Percentiles rank a stretch among this genome's conserved stretches.
These are phyloP conservation scores for Pedionomus torquatus DNA, from an alignment of 2,113 vertebrate species.

Conservation along the genomic window DNA sequence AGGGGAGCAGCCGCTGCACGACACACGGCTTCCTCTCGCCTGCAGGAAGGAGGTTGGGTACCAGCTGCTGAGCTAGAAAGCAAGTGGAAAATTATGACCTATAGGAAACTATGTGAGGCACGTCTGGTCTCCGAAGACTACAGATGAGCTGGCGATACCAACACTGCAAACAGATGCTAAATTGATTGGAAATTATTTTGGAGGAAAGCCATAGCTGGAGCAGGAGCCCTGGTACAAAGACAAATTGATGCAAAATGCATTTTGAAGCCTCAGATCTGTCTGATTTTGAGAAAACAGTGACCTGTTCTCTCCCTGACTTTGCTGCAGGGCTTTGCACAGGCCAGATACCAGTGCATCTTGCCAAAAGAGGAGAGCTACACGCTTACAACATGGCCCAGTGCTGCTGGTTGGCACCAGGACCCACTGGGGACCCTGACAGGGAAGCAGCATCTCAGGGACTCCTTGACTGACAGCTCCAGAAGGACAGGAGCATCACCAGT, in stretches of 20 bases:
- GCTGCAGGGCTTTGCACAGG: not conserved
- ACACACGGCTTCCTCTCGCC: not conserved
- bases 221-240: not conserved
- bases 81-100: constrained; percentile 82
- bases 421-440: not conserved
- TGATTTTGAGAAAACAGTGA: not conserved
- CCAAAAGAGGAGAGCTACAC: not conserved
- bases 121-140: constrained; percentile 46
- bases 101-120: constrained; percentile 77
- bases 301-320: not conserved
- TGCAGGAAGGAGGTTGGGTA: constrained; percentile 65
- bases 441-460: not conserved
- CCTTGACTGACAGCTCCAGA: not conserved
- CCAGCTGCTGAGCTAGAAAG: constrained; percentile 76
- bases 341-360: not conserved
- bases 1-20: not conserved
- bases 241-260: not conserved
- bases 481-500: accelerated
- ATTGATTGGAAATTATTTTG: constrained; percentile 67
- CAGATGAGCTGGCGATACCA: constrained; percentile 45
- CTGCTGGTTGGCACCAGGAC: not conserved
- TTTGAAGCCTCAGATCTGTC: not conserved
- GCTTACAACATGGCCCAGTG: not conserved
- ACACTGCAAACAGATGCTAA: constrained; percentile 71
- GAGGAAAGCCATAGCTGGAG: constrained; percentile 38